Evolutionary conservation across 2,888 invertebrate species (phyloP), one percentile per base, ranked within the genome.

Genomic region (Ormyrus labotus): DNA sequence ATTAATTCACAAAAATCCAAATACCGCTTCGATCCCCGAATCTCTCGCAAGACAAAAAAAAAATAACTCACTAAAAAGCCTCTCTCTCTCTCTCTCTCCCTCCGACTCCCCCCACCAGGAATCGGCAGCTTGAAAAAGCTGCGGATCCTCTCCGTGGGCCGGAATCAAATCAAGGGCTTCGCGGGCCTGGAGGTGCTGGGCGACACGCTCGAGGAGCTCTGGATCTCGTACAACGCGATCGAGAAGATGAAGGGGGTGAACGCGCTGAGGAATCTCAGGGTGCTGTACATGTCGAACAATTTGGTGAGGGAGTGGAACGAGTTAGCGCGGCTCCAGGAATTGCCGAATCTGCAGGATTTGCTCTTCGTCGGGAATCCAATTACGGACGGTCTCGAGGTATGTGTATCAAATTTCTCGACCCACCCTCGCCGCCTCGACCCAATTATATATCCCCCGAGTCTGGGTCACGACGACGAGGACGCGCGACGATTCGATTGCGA

Each of bases 211-310:
- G 96, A 97, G 88, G 96, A 98, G 88, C 91, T 98, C 1, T 98
- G 98, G 98, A 94, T 98, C 58, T 98, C 98, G 0, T 98, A 98
- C 89, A 98, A 98, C 90, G 92, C 94, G 48, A 95, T 98, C 80
- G 98, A 98, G 87, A 98, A 98, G 91, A 92, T 97, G 82, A 98
- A 98, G 91, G 97, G 97, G 0, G 93, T 98, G 9, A 94, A 94
- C 60, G 94, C 94, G 0, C 92, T 98, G 88, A 95, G 95, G 87
- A 97, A 94, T 84, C 91, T 98, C 0, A 95, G 93, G 87, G 96
- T 98, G 0, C 91, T 97, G 2, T 96, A 96, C 86, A 94, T 97
- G 92, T 95, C 96, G 60, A 96, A 96, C 85, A 97, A 97, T 88
- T 89, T 94, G 47, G 95, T 98, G 0, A 96, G 96, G 87, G 98